Evolutionary conservation across 2,888 invertebrate species (phyloP).

Genomic region (Andrena flavipes): DNA sequence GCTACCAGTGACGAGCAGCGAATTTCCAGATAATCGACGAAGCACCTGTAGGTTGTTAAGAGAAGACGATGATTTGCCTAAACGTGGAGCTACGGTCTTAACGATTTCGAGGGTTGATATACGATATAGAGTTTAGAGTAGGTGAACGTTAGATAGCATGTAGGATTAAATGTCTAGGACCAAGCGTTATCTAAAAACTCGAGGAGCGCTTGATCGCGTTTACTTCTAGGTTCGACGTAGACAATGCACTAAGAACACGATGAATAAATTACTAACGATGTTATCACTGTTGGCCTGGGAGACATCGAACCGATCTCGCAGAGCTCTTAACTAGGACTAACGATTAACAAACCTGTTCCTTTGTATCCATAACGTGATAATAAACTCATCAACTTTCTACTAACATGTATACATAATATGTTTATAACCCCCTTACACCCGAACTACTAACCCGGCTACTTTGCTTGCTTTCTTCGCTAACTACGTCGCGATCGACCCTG

Average conservation of each 20-base stretch:
- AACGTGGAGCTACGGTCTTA: slow-evolving; percentile 23
- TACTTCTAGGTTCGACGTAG: neutral
- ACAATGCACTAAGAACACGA: neutral
- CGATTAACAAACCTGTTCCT: slow-evolving; percentile 66
- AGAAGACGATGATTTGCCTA: neutral
- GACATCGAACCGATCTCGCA: slow-evolving; percentile 19
- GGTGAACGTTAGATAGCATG: slow-evolving; percentile 4
- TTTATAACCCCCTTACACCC: slow-evolving; percentile 70
- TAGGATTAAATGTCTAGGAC: neutral
- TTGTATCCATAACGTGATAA: slow-evolving; percentile 79
- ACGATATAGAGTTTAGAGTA: slow-evolving; percentile 25
- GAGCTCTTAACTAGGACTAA: slow-evolving; percentile 54
- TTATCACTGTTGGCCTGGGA: neutral
- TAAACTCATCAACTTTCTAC: slow-evolving; percentile 81
- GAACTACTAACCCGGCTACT: slow-evolving; percentile 44
- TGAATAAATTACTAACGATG: slow-evolving; percentile 9
- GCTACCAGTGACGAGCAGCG: slow-evolving; percentile 39
- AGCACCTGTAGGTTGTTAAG: neutral
- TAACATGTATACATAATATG: slow-evolving; percentile 73
- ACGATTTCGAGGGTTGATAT: slow-evolving; percentile 59
- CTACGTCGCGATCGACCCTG: slow-evolving; percentile 21
- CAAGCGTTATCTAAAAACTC: slow-evolving; percentile 8
- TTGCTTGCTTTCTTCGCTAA: slow-evolving; percentile 65
- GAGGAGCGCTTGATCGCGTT: slow-evolving; percentile 13
- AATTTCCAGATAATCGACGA: slow-evolving; percentile 19